A percentile compares a stretch with the other conserved stretches of the same genome.
These are phyloP conservation scores for Triplophysa siluroides DNA, from an alignment of 2,113 vertebrate species.

Conservation along the genomic window DNA sequence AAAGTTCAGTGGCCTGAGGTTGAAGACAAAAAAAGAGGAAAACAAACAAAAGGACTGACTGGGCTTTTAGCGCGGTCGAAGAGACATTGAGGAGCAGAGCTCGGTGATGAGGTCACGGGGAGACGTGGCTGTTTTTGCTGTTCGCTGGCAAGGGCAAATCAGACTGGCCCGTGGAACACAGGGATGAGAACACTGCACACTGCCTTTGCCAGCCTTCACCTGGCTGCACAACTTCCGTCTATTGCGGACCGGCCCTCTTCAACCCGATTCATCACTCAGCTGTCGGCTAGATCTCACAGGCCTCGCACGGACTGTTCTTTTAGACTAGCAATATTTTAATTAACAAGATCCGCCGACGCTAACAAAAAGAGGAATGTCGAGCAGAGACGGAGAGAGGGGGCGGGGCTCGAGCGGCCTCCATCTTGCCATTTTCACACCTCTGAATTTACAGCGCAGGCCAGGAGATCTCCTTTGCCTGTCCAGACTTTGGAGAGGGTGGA, in stretches of 20 bases:
- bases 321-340: constrained; percentile 82
- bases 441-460: background rate
- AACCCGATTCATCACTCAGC: constrained; percentile 63
- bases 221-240: constrained; percentile 70
- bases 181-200: constrained; percentile 37
- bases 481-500: constrained; percentile 61
- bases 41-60: constrained; percentile 43
- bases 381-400: too few species aligned
- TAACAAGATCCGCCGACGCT: constrained; percentile 68
- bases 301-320: constrained; percentile 81
- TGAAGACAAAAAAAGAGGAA: constrained; percentile 5
- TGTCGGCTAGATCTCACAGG: constrained; percentile 70
- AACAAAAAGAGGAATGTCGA: constrained; percentile 57
- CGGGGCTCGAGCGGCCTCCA: constrained; percentile 17
- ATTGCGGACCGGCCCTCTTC: constrained; percentile 58
- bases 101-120: constrained; percentile 24
- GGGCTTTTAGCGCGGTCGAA: constrained; percentile 49
- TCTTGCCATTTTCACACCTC: background rate
- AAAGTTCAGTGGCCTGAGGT: constrained; percentile 68
- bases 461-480: constrained; percentile 41
- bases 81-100: constrained; percentile 19
- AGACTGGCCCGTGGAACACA: constrained; percentile 24
- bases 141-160: constrained; percentile 39
- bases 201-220: constrained; percentile 49
- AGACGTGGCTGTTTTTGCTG: constrained; percentile 49